Evolutionary conservation across 35 echinoderm and acorn worm genomes (phyloP).

Genomic region (Apostichopus japonicus): DNA sequence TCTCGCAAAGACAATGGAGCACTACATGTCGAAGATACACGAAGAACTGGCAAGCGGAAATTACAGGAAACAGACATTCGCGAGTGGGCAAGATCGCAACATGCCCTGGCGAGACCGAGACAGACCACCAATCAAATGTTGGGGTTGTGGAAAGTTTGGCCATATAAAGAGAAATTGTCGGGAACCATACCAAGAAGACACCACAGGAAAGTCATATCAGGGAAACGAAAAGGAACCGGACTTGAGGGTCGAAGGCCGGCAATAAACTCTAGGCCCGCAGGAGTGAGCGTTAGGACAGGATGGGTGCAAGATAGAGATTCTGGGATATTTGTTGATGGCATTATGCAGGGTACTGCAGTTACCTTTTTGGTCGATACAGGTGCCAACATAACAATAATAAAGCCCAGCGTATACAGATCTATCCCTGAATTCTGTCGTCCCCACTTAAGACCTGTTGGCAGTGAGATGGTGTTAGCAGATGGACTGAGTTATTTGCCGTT

Average conservation of each 20-base stretch:
- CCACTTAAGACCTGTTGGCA: too few relatives aligned
- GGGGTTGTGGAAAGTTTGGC: conserved; percentile 28
- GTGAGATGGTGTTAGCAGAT: too few relatives aligned
- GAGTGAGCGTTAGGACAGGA: not conserved
- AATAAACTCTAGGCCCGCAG: not conserved
- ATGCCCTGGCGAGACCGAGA: not conserved
- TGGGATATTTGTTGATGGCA: not conserved
- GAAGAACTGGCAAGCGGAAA: too few relatives aligned
- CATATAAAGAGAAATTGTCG: not conserved
- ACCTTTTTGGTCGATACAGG: too few relatives aligned
- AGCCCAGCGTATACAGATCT: too few relatives aligned
- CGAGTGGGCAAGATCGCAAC: too few relatives aligned
- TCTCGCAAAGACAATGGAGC: not conserved
- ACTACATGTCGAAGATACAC: not conserved
- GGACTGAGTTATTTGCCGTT: too few relatives aligned
- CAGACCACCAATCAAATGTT: not conserved
- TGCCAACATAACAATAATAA: too few relatives aligned
- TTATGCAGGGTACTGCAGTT: too few relatives aligned
- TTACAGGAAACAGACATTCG: not conserved
- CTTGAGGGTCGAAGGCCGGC: conserved; percentile 39
- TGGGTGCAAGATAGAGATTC: not conserved
- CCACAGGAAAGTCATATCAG: not conserved
- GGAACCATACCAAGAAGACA: not conserved
- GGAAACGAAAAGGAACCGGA: conserved; percentile 55
- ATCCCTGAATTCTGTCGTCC: too few relatives aligned